These are phyloP conservation scores for Dicrurus megarhynchus DNA, from an alignment of 2,113 vertebrate species.

Conservation along the genomic window DNA sequence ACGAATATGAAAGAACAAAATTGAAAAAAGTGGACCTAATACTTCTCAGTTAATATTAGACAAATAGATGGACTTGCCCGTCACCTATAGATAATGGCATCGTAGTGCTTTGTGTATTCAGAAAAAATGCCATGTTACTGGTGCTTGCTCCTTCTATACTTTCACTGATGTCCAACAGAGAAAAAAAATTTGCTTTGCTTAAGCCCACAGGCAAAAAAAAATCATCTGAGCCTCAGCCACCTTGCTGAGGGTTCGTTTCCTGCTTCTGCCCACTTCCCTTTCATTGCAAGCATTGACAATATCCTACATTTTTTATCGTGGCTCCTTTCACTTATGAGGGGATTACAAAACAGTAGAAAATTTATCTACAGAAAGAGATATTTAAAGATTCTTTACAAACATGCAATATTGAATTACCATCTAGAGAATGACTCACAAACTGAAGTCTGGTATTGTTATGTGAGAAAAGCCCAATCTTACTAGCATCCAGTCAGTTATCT, in stretches of 20 bases:
- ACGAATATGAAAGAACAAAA: not conserved
- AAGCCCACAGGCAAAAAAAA: not conserved
- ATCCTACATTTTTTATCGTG: not conserved
- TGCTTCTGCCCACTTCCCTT: not conserved
- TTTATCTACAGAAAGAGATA: not conserved
- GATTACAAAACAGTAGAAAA: not conserved
- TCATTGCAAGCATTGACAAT: not conserved
- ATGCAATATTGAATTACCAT: not conserved
- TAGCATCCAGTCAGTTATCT: not conserved
- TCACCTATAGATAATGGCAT: not conserved
- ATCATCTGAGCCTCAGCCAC: not conserved
- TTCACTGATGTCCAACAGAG: not conserved
- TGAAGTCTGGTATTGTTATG: not conserved
- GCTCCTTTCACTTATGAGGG: not conserved
- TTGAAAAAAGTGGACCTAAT: not conserved
- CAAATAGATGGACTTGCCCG: not conserved
- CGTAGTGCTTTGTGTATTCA: not conserved
- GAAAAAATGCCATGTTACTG: not conserved
- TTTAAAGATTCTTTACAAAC: not conserved
- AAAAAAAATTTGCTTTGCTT: not conserved
- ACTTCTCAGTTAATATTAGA: not conserved
- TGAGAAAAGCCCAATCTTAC: not conserved
- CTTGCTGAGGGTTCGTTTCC: not conserved
- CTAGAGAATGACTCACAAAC: not conserved
- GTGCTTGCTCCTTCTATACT: not conserved